Base-by-base conservation (phyloP, 92 coral and sea anemone genomes). In the Epizoanthus scotinus region DNA sequence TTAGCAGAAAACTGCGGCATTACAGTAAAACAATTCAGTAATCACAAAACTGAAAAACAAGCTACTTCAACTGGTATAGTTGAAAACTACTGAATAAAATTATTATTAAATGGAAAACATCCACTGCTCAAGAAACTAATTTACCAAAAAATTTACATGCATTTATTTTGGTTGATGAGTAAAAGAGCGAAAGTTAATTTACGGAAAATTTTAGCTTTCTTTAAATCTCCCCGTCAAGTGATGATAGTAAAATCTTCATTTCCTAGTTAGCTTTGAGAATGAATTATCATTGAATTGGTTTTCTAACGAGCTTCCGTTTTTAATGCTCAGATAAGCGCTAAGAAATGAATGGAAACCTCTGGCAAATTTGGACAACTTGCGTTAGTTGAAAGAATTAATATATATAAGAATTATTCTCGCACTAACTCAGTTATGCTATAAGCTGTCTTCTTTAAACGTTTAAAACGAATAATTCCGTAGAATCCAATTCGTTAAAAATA, bases 301-400 rank as follows among this genome's bases (percentile, higher is more conserved):
- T 64, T 64, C 27, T 29, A 29, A 29, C 69, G 69, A 64, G 69
- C 69, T 64, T 64, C 69, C 69, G 69, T 64, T 64, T 34, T 29
- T 24, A 62, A 62, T 15, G 25, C 19, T 12, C 29, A 27, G 67
- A 62, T 25, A 62, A 62, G 29, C 38, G 67, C 13, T 36, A 62
- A 10, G 67, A 25, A 25, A 24, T 22, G 29, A 62, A 62, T 24
- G 14, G 52, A 25, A 64, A 64, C 42, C 69, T 15, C 69, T 27
- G 47, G 69, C 69, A 18, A 64, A 64, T 29, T 29, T 64, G 1
- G 40, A 3, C 31, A 63, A 26, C 36, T 2, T 64, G 36, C 29
- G 31, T 38, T 64, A 19, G 28, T 27, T 63, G 15, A 63, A 63
- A 63, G 6, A 3, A 26, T 28, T n/a, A 34, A 19, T 64, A n/a